Evolutionary conservation across 2,888 invertebrate genomes (phyloP), one percentile per base, ranked within the genome.

Genomic region (Amaurobius ferox): DNA sequence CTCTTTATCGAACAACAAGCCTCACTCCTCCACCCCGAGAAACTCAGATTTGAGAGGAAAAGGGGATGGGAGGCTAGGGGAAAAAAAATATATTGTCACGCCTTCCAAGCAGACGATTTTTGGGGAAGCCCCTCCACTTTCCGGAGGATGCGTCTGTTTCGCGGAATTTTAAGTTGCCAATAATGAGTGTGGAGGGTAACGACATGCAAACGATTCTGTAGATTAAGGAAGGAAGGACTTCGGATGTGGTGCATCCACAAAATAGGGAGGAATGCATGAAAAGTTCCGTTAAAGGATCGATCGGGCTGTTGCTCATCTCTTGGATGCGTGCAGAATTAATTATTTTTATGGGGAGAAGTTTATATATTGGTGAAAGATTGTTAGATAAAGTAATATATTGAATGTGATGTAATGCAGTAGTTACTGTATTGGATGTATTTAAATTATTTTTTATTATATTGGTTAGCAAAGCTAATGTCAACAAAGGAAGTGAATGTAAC

Each of bases 131-230:
- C 19, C 55, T 2, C 64, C 30, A 64, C 64, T 64, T 64, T 30
- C 68, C 68, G 68, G 68, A 68, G 35, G 68, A 40, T 40, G 40
- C 28, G 68, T 40, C 68, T 68, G 68, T 68, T 40, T 40, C 68
- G n/a, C 13, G 35, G 68, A 68, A 68, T 68, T 68, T 68, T 40
- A 68, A 76, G 76, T 64, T 66, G 30, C 19, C 3, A n/a, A 23
- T n/a, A 23, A 55, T 23, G 19, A 23, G 23, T n/a, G 0, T 2
- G 5, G 23, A 23, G 23, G 3, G 5, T 55, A 55, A 55, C 23
- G 55, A 55, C 55, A 55, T 55, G 55, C 55, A 55, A 55, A 55
- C 55, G 55, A 55, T 55, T 55, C 23, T 11, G 55, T 55, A 55
- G 55, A 55, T 55, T 55, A 55, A 23, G 55, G 55, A 23, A 23